phyloP scores from a whole-genome alignment of 2,797 vertebrate genomes.

The Trematomus bernacchii region DNA sequence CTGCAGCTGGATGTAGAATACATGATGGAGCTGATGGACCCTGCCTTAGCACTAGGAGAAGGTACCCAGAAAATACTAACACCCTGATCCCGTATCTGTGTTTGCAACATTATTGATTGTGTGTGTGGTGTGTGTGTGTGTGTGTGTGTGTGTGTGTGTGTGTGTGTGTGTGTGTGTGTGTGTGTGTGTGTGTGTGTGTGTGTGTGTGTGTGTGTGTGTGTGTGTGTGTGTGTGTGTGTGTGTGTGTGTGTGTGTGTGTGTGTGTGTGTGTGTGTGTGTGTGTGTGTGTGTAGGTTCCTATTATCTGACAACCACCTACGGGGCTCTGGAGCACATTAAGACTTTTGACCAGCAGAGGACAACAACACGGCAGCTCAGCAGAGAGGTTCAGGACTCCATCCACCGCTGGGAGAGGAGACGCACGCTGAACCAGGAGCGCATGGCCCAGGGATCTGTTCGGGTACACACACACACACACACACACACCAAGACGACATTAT shows the following conservation, averaged over 20 bases:
- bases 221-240: not conserved
- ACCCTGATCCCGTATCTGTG: not conserved
- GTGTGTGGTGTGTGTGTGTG: no score
- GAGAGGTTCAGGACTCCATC: constrained; percentile 97
- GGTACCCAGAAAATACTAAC: constrained; percentile 75
- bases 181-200: no score
- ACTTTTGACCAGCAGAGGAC: constrained; percentile 93
- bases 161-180: no score
- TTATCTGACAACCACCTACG: constrained; percentile 97
- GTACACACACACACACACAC: constrained; percentile 70
- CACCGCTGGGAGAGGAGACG: constrained; percentile 96
- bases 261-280: constrained; percentile 18
- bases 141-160: no score
- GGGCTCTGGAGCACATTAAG: constrained; percentile 96
- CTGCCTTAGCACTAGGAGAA: constrained; percentile 94
- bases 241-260: constrained; percentile 29
- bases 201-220: no score
- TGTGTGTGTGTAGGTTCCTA: constrained; percentile 89
- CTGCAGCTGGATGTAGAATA: constrained; percentile 95
- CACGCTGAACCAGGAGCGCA: constrained; percentile 92
- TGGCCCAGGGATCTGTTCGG: constrained; percentile 90
- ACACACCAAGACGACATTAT: not conserved
- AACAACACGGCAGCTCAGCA: constrained; percentile 91
- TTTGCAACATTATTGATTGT: not conserved
- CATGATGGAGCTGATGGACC: constrained; percentile 99